Evolutionary conservation across 1,140 invertebrate species (phyloP).

Genomic region (Gerris buenoi): DNA sequence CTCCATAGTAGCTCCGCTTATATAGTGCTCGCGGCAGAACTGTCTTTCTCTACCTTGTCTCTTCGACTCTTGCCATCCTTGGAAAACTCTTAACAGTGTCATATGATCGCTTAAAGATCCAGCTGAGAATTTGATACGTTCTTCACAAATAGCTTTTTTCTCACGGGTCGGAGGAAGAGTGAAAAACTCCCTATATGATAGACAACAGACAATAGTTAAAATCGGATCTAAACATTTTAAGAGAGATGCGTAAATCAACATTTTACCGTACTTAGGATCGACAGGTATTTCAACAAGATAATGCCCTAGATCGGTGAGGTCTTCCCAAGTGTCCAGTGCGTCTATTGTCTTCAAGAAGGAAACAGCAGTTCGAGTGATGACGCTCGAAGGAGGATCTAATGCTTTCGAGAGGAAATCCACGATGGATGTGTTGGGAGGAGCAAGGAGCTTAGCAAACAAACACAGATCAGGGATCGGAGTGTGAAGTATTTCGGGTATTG

Average conservation of each 20-base stretch:
- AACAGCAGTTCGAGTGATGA: conserved; percentile 60
- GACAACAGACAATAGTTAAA: conserved; percentile 73
- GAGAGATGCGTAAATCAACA: conserved; percentile 77
- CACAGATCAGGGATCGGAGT: conserved; percentile 57
- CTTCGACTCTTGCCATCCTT: conserved; percentile 47
- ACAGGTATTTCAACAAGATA: conserved; percentile 78
- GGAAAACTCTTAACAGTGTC: conserved; percentile 48
- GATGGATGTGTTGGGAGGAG: conserved; percentile 58
- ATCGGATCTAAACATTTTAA: conserved; percentile 90
- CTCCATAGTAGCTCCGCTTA: conserved; percentile 72
- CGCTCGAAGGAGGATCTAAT: conserved; percentile 65
- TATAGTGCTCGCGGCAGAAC: conserved; percentile 66
- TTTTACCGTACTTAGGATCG: conserved; percentile 80
- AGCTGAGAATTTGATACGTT: conserved; percentile 52
- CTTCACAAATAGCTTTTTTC: conserved; percentile 40
- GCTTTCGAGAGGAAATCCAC: conserved; percentile 66
- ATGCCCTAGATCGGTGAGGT: conserved; percentile 64
- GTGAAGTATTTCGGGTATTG: background rate
- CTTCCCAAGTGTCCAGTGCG: conserved; percentile 64
- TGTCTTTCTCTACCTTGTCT: conserved; percentile 46
- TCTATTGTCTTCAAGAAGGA: conserved; percentile 63
- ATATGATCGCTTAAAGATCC: conserved; percentile 83
- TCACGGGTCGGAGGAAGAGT: conserved; percentile 51
- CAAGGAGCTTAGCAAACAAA: conserved; percentile 72
- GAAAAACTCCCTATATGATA: conserved; percentile 73